phyloP scores from a whole-genome alignment of 2,797 vertebrate species.

The Peromyscus nudipes region DNA sequence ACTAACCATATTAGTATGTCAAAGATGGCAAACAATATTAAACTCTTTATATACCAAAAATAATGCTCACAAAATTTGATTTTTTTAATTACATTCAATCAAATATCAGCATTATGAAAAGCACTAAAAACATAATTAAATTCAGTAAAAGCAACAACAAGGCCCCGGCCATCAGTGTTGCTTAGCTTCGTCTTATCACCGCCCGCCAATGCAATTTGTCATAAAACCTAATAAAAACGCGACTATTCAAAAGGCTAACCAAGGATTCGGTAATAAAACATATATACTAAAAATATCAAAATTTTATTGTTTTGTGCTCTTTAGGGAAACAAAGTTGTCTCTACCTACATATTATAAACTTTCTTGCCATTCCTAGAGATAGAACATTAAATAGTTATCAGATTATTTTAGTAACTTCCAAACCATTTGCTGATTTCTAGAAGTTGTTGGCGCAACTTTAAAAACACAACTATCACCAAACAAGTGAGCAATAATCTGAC shows the following conservation, averaged over 20 bases:
- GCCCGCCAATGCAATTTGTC: constrained; percentile 1
- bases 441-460: constrained; percentile 4
- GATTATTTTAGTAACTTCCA: constrained; percentile 31
- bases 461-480: background rate
- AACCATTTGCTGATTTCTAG: constrained; percentile 53
- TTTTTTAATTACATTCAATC: constrained; percentile 68
- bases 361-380: constrained; percentile 9
- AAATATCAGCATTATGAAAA: constrained; percentile 54
- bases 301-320: constrained; percentile 14
- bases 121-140: constrained; percentile 70
- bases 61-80: constrained; percentile 49
- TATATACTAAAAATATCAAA: constrained; percentile 40
- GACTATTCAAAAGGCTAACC: constrained; percentile 52
- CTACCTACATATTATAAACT: constrained; percentile 20
- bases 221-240: constrained; percentile 54
- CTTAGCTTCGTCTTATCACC: constrained; percentile 32
- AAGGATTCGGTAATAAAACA: constrained; percentile 26
- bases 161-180: background rate
- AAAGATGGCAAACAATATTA: constrained; percentile 70
- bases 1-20: constrained; percentile 67
- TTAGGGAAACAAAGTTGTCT: constrained; percentile 45
- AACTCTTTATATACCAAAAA: constrained; percentile 50
- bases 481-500: constrained; percentile 21
- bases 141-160: constrained; percentile 15
- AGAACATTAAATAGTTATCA: constrained; percentile 18